Conservation (phyloP, 2,888 invertebrate species). For the Syrista parreyssii region DNA sequence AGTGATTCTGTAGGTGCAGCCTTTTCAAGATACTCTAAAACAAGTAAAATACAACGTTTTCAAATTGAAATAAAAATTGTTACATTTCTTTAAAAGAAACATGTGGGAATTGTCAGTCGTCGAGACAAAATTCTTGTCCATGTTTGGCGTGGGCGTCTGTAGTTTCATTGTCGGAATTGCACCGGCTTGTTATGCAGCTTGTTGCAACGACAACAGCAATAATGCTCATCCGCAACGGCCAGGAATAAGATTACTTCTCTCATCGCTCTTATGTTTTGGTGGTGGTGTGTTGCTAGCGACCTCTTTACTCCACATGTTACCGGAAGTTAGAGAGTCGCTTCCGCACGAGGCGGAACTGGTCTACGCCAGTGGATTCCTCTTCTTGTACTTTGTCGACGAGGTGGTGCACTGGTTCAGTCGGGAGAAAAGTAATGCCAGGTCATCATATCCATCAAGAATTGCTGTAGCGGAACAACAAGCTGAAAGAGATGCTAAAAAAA, state of each 20-base stretch:
- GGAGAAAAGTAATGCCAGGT: constrained; percentile 38
- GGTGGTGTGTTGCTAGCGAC: constrained; percentile 85
- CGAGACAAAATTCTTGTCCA: constrained; percentile 75
- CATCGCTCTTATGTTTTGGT: constrained; percentile 81
- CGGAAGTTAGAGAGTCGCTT: constrained; percentile 77
- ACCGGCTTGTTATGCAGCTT: constrained; percentile 74
- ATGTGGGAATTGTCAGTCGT: neutral
- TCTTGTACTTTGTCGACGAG: constrained; percentile 80
- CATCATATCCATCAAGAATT: neutral
- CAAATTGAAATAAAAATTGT: neutral
- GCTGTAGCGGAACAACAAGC: neutral
- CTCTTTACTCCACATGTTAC: constrained; percentile 81
- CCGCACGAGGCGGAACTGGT: constrained; percentile 74
- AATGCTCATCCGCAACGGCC: constrained; percentile 50
- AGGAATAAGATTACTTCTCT: constrained; percentile 71
- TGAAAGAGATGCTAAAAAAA: neutral
- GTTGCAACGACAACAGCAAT: constrained; percentile 62
- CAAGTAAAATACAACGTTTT: neutral
- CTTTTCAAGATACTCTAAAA: neutral
- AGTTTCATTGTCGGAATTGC: constrained; percentile 78
- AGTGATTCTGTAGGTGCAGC: neutral
- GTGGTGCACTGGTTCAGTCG: constrained; percentile 76
- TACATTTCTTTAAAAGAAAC: neutral
- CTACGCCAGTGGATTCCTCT: constrained; percentile 77
- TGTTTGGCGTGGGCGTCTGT: constrained; percentile 75